phyloP scores from a whole-genome alignment of 2,797 vertebrate genomes.

The Alectoris magna region DNA sequence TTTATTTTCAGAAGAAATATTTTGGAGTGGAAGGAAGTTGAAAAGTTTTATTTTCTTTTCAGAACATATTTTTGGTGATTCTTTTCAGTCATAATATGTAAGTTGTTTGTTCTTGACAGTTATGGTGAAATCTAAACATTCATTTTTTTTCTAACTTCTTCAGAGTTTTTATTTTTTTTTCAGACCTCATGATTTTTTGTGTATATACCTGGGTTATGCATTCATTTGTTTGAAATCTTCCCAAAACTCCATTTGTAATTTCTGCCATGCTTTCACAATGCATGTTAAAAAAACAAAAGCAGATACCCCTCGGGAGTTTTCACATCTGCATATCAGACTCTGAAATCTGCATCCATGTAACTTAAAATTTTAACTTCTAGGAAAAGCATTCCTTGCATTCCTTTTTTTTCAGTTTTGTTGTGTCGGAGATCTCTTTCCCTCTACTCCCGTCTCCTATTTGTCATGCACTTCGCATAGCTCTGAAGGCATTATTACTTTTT shows the following conservation, averaged over 20 bases:
- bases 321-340: rapidly evolving
- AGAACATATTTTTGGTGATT: neutral
- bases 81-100: neutral
- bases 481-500: neutral
- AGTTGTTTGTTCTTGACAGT: neutral
- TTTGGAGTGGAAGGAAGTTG: neutral
- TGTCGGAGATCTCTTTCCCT: rapidly evolving
- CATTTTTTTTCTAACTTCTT: neutral
- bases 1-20: neutral
- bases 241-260: neutral
- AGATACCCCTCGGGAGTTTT: neutral
- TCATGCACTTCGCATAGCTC: neutral
- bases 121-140: neutral
- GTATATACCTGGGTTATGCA: neutral
- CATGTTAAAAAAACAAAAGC: neutral
- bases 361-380: neutral
- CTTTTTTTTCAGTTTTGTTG: neutral
- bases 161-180: neutral
- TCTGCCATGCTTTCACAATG: neutral
- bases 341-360: neutral
- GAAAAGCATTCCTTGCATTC: neutral
- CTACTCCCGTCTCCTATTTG: rapidly evolving
- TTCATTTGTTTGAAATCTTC: neutral
- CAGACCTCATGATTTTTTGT: neutral
- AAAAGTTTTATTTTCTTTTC: neutral